Evolutionary conservation across 2,797 vertebrate species (phyloP).

Genomic region (Pterois miles): DNA sequence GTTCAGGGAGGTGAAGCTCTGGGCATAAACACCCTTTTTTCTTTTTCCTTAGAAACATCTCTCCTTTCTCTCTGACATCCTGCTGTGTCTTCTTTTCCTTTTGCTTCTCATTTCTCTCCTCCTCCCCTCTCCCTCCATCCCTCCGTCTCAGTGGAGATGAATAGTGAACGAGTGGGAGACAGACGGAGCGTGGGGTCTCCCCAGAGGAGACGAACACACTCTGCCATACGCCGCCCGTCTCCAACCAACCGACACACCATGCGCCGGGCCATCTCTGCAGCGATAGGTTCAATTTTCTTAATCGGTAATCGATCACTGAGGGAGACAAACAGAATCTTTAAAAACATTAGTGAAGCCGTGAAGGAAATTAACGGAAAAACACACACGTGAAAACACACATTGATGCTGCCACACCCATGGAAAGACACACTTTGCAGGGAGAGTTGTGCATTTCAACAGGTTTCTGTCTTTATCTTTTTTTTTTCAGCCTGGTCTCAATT

Average conservation of each 20-base stretch:
- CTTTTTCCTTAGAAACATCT: background rate
- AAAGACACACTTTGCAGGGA: no score
- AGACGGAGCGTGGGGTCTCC: conserved; percentile 72
- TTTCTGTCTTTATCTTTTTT: no score
- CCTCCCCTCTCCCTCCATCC: background rate
- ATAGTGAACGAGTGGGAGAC: conserved; percentile 62
- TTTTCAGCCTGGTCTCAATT: no score
- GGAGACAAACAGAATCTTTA: conserved; percentile 42
- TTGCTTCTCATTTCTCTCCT: background rate
- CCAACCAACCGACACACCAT: no score
- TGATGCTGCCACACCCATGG: no score
- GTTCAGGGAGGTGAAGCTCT: background rate
- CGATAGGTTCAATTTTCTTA: no score
- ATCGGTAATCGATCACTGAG: conserved; percentile 42
- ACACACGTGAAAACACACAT: background rate
- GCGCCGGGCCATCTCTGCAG: no score
- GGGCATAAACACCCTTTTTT: background rate
- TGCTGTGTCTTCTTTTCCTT: background rate
- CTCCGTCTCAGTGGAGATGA: conserved; percentile 34
- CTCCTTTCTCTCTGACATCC: background rate
- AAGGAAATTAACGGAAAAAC: conserved; percentile 36
- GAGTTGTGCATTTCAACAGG: no score
- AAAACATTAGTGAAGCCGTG: conserved; percentile 21
- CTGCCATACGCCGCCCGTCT: no score
- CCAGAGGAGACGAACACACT: no score